phyloP scores from a whole-genome alignment of 2,888 invertebrate species.

The Drosophila peninsularis region DNA sequence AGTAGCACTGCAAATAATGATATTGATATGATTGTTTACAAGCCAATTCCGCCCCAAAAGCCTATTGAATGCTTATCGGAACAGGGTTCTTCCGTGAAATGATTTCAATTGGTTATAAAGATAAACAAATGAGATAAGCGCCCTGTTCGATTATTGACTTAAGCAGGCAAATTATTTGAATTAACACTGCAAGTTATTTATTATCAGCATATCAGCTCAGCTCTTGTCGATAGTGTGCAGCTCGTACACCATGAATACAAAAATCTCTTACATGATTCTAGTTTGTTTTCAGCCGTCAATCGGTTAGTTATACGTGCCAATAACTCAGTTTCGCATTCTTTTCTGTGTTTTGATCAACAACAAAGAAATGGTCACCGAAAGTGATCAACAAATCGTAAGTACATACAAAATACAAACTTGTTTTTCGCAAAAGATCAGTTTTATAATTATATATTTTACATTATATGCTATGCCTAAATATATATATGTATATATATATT shows the following conservation, averaged over 20 bases:
- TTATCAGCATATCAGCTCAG: conserved; percentile 58
- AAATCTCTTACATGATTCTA: conserved; percentile 25
- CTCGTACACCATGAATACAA: not conserved
- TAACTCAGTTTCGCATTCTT: conserved; percentile 5
- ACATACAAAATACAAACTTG: not conserved
- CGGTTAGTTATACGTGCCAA: conserved; percentile 24
- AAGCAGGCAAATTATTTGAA: conserved; percentile 21
- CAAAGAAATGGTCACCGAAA: conserved; percentile 43
- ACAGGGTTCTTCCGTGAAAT: conserved; percentile 10
- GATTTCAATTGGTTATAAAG: conserved; percentile 36
- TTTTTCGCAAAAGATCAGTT: conserved; percentile 12
- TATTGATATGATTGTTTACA: not conserved
- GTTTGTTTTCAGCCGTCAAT: conserved; percentile 31
- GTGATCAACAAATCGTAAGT: conserved; percentile 53
- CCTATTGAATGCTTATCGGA: not conserved
- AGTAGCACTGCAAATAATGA: not conserved
- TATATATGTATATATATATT: conserved; percentile 41
- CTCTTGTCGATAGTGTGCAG: conserved; percentile 31
- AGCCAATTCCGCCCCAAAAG: not conserved
- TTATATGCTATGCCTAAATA: conserved; percentile 37
- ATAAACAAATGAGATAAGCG: conserved; percentile 43
- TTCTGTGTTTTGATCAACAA: not conserved
- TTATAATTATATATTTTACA: conserved; percentile 36
- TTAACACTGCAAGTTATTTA: conserved; percentile 49
- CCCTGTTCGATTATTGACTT: conserved; percentile 18